Evolutionary conservation across 1,140 invertebrate species (phyloP), one percentile per base, ranked within the genome.

Genomic region (Oreohelix idahoensis): DNA sequence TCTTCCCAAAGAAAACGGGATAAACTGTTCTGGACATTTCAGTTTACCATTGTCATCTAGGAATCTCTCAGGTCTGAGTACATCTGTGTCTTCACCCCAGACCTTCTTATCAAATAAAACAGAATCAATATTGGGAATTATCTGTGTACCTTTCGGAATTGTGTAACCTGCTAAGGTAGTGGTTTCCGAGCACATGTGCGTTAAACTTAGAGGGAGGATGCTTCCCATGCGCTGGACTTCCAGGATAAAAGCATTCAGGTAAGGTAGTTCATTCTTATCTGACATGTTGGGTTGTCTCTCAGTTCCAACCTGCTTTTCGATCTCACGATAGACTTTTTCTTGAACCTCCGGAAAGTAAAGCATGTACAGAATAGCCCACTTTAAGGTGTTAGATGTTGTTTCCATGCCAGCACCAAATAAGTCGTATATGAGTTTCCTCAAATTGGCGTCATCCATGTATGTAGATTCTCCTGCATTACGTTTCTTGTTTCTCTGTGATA

Each of bases 401-500:
- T 98, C 97, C 29, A 96, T 94, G 0, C 97, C 96, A 36, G 97
- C 97, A 0, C 97, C 96, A 88, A 97, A 97, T 81, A 98, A 93
- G 92, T 98, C 97, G 35, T 75, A 38, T 23, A 90, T 83, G n/a
- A 73, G 51, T 53, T 42, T 23, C 20, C 39, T 58, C 10, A 88
- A 71, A n/a, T 88, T 66, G 36, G 5, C 39, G 8, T 74, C 38
- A 42, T 74, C 36, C 71, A 74, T 38, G 45, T 8, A 11, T 8
- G 45, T 49, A 11, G 45, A 17, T 49, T 49, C 45, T 49, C 45
- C 45, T 11, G 45, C 8, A 11, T 49, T 49, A 11, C 8, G 8
- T 49, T 49, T 49, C 45, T 49, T 49, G 45, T 49, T 49, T 17
- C 8, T 49, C 17, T 49, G 10, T 8, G 45, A 49, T 49, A 49